Base-by-base conservation (phyloP, 1,140 invertebrate genomes). In the Belonocnema kinseyi region DNA sequence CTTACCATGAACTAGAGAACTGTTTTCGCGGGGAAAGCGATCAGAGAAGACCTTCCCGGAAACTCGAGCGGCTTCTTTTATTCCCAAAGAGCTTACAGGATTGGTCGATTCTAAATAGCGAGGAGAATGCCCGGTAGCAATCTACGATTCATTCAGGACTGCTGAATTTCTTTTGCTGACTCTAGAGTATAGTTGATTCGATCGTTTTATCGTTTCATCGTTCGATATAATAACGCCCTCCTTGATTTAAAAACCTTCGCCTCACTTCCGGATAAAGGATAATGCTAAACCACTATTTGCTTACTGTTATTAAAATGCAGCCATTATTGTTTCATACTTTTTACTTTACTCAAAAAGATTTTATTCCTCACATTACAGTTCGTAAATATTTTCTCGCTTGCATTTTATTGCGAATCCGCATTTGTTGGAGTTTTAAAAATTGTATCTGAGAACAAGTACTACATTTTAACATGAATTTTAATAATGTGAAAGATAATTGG, bases 141-240 rank as follows among this genome's bases (percentile, higher is more conserved):
- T 66, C 16, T 40, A 66, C 33, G 33, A 16, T 66, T 66, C 26
- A 33, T 40, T 40, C 26, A 16, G 12, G n/a, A 66, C 21, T 66
- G 61, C 61, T 40, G 61, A 66, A 66, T 66, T 66, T 66, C 61
- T 66, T 66, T 7, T 26, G 61, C 61, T 66, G 61, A 66, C 26
- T 16, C 61, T 40, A 33, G 14, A 66, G 33, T 40, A 66, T 66
- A 66, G 46, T 66, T 2, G 6, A 40, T 16, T 66, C 13, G 33
- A 66, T 66, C 61, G 26, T 40, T 66, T 66, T 66, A 66, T 66
- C 26, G 26, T 40, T 66, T 66, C 40, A 66, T 66, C 26, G 33
- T 66, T 40, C 26, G 3, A 26, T 66, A 40, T 40, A 66, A 66
- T n/a, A 10, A 14, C 10, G 1, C 26, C 6, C 16, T 40, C 61